These are phyloP conservation scores for Pedetes capensis DNA, from an alignment of 2,113 vertebrate species.

Conservation along the genomic window DNA sequence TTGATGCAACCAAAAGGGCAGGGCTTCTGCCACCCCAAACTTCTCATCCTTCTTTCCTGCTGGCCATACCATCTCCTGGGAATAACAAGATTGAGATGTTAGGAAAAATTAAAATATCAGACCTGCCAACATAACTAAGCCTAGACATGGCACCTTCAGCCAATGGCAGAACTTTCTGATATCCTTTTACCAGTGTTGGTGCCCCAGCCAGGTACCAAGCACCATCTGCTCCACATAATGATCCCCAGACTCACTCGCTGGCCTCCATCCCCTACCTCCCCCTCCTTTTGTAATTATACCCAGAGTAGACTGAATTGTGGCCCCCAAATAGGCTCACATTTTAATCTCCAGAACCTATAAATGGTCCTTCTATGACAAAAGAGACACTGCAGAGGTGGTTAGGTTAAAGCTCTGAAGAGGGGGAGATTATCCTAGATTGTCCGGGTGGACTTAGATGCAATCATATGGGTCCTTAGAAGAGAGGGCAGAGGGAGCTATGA, in stretches of 20 bases:
- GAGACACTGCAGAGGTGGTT: not conserved
- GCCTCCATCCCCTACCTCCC: not conserved
- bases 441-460: not conserved
- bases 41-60: conserved; percentile 22
- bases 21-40: not conserved
- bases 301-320: not conserved
- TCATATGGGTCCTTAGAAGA: not conserved
- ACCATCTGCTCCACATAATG: not conserved
- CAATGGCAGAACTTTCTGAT: not conserved
- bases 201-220: not conserved
- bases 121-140: not conserved
- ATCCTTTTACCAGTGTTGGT: not conserved
- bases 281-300: not conserved
- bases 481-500: not conserved
- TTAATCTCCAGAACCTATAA: no score
- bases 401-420: not conserved
- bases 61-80: conserved; percentile 8
- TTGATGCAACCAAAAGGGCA: not conserved
- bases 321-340: not conserved
- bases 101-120: not conserved
- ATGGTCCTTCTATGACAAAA: no score
- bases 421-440: no score
- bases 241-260: not conserved
- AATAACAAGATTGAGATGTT: not conserved
- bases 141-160: not conserved